A percentile compares a stretch with the other conserved stretches of the same genome.
Evolutionary conservation across 1,140 invertebrate species (phyloP).

Genomic region (Lepidurus packardi): DNA sequence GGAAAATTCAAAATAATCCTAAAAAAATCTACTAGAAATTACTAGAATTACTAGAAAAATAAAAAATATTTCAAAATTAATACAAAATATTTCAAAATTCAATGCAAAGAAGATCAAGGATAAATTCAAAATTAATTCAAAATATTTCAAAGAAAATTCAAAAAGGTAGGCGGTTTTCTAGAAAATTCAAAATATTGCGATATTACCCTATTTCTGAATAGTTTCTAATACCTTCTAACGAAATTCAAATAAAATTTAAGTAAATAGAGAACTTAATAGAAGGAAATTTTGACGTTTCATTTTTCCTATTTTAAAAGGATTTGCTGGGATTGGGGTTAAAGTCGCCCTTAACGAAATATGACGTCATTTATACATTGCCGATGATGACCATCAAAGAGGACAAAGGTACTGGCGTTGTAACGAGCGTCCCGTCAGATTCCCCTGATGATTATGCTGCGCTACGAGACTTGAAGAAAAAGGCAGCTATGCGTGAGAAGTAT

Average conservation of each 20-base stretch:
- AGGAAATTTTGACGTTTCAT: not conserved
- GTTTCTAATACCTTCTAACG: too few relatives aligned
- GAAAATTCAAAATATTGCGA: too few relatives aligned
- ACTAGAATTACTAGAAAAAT: too few relatives aligned
- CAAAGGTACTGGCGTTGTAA: slow-evolving; percentile 96
- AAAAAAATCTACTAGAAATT: too few relatives aligned
- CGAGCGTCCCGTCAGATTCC: slow-evolving; percentile 96
- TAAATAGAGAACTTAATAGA: not conserved
- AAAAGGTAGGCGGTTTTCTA: too few relatives aligned
- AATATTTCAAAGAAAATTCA: too few relatives aligned
- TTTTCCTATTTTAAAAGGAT: slow-evolving; percentile 43
- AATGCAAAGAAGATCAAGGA: too few relatives aligned
- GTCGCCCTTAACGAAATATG: slow-evolving; percentile 75
- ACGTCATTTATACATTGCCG: slow-evolving; percentile 85
- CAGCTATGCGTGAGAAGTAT: slow-evolving; percentile 88
- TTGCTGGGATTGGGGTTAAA: slow-evolving; percentile 70
- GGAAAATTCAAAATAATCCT: too few relatives aligned
- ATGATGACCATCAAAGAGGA: slow-evolving; percentile 98
- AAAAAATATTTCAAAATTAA: too few relatives aligned
- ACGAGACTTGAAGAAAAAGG: slow-evolving; percentile 91
- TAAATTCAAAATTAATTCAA: too few relatives aligned
- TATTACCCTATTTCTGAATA: too few relatives aligned
- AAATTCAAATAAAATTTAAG: not conserved
- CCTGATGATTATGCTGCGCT: slow-evolving; percentile 97
- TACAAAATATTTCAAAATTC: too few relatives aligned